These are phyloP conservation scores for Dasyprocta punctata DNA, from an alignment of 2,113 vertebrate genomes.

Conservation along the genomic window DNA sequence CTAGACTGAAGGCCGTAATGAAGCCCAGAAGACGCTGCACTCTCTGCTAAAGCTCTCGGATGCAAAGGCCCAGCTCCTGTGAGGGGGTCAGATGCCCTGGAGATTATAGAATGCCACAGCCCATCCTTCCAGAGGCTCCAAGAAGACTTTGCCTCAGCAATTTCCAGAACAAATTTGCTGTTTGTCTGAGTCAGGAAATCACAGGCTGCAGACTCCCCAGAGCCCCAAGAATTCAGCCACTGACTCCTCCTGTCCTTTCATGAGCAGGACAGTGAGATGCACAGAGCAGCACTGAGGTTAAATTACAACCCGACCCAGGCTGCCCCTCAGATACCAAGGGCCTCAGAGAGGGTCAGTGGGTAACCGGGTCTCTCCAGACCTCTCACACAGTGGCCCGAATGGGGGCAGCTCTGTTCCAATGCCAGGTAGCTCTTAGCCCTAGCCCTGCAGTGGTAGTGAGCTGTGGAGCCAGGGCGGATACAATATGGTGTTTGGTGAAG, in stretches of 20 bases:
- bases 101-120: neutral
- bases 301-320: neutral
- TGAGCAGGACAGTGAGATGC: neutral
- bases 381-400: neutral
- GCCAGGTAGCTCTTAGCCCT: neutral
- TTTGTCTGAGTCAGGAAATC: slow-evolving; percentile 55
- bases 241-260: neutral
- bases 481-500: neutral
- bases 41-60: rapidly evolving
- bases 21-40: rapidly evolving
- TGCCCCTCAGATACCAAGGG: neutral
- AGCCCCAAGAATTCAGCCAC: slow-evolving; percentile 18
- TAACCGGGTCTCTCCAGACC: neutral
- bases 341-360: neutral
- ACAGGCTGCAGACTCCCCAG: slow-evolving; percentile 47
- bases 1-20: rapidly evolving
- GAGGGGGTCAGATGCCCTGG: neutral
- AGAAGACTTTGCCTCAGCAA: slow-evolving; percentile 50
- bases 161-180: slow-evolving; percentile 49
- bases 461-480: rapidly evolving
- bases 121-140: neutral
- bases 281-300: neutral
- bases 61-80: neutral
- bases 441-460: neutral
- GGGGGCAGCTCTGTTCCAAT: rapidly evolving